phyloP scores from a whole-genome alignment of 2,797 vertebrate genomes.

The Poeciliopsis gracilis region DNA sequence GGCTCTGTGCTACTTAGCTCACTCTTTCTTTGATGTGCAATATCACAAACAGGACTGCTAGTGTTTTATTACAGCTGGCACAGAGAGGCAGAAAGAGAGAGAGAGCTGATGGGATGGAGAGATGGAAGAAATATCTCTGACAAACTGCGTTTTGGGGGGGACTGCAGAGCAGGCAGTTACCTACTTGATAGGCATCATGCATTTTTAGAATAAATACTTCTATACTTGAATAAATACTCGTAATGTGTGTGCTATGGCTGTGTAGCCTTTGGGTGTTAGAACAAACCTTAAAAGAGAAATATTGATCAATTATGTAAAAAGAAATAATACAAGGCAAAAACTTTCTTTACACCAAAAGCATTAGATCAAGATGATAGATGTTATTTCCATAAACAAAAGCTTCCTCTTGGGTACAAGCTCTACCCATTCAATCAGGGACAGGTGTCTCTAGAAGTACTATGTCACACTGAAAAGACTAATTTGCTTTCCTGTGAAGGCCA shows the following conservation, averaged over 20 bases:
- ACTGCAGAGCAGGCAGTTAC: constrained; percentile 56
- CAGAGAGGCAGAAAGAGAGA: constrained; percentile 16
- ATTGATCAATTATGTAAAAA: constrained; percentile 16
- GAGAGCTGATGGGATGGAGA: constrained; percentile 13
- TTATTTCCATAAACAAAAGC: constrained; percentile 16
- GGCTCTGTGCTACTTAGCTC: constrained; percentile 57
- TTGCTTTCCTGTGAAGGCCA: constrained; percentile 37
- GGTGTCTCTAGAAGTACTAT: constrained; percentile 8
- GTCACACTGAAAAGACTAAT: constrained; percentile 25
- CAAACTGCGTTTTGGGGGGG: constrained; percentile 44
- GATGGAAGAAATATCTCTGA: constrained; percentile 34
- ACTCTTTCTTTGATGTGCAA: constrained; percentile 65
- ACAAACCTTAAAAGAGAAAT: constrained; percentile 21
- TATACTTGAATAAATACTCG: constrained; percentile 9
- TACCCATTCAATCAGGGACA: constrained; percentile 18
- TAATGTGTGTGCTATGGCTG: constrained; percentile 42
- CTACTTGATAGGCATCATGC: constrained; percentile 60
- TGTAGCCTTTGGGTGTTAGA: not conserved
- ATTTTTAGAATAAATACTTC: constrained; percentile 42
- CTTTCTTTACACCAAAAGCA: constrained; percentile 15
- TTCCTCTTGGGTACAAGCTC: constrained; percentile 13
- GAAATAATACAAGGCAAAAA: constrained; percentile 9
- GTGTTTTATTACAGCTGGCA: constrained; percentile 66
- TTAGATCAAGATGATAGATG: constrained; percentile 19
- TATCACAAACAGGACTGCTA: constrained; percentile 60